These are phyloP conservation scores for Hymenopus coronatus DNA, from an alignment of 2,888 invertebrate species.

Conservation along the genomic window DNA sequence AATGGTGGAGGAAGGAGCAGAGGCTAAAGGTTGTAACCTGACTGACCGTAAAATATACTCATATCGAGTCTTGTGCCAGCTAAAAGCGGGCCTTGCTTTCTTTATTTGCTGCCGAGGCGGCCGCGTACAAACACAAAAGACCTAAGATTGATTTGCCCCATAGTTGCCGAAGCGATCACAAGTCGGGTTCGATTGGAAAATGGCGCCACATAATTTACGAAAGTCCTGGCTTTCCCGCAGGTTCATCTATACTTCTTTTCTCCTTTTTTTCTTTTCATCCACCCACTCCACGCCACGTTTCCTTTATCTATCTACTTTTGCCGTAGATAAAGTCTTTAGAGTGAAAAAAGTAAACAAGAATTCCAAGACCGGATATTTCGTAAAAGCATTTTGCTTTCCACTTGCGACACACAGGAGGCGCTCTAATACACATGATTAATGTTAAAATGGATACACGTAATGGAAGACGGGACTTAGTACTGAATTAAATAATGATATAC, in stretches of 20 bases:
- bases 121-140: background rate
- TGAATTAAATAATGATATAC: no score
- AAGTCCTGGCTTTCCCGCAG: background rate
- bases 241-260: background rate
- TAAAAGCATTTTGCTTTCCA: background rate
- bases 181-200: background rate
- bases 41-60: background rate
- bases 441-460: background rate
- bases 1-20: background rate
- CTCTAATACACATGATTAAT: background rate
- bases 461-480: no score
- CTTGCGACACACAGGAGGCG: background rate
- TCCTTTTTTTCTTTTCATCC: background rate
- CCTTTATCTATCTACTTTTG: background rate
- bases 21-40: background rate
- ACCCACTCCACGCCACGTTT: background rate
- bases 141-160: background rate
- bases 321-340: background rate
- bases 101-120: background rate
- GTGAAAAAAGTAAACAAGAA: background rate
- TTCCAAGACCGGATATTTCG: background rate
- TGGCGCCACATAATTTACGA: conserved; percentile 17
- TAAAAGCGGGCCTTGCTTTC: background rate
- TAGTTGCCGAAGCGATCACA: background rate
- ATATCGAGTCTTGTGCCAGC: background rate